Base-by-base conservation (phyloP, 2,888 invertebrate genomes). In the Tineola bisselliella region DNA sequence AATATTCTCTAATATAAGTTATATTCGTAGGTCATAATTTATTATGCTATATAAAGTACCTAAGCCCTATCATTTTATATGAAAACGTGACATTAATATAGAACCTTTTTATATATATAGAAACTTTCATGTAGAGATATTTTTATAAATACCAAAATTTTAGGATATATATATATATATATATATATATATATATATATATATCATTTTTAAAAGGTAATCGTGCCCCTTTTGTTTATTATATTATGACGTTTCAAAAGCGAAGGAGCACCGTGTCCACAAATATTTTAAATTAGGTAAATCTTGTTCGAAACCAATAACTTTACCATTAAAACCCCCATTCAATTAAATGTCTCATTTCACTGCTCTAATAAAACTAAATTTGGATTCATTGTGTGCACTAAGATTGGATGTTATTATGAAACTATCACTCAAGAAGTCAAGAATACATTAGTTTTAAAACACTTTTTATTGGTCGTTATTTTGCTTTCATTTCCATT, bases 391-490 rank as follows among this genome's bases (percentile, higher is more conserved):
- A 48, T 48, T 48, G 48, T 48, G 48, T 48, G 15, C 8, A 48
- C 48, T 3, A 38, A n/a, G 48, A 15, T 48, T 17, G 48, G 15
- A 13, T 48, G 48, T 48, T 48, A 48, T 48, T 48, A 15, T 48
- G 48, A 15, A 48, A 48, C 15, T 48, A 48, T 48, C 48, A 48
- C 48, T 48, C 48, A 48, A 48, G 15, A 15, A 48, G 48, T 15
- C 48, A 13, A 48, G 48, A 48, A 48, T 48, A 8, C 48, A 48
- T 48, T 48, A 48, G 48, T 17, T 48, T n/a, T 48, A n/a, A 48
- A 48, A 48, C 48, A 48, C 15, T 48, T 48, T 48, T 48, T 48
- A 48, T 48, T 48, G 10, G 17, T 48, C 48, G 48, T 48, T 48
- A 48, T 17, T 48, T 13, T 43, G 43, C 3, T 43, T 43, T 48